Base-by-base conservation (phyloP, 92 coral and sea anemone genomes). In the Parazoanthus swiftii region DNA sequence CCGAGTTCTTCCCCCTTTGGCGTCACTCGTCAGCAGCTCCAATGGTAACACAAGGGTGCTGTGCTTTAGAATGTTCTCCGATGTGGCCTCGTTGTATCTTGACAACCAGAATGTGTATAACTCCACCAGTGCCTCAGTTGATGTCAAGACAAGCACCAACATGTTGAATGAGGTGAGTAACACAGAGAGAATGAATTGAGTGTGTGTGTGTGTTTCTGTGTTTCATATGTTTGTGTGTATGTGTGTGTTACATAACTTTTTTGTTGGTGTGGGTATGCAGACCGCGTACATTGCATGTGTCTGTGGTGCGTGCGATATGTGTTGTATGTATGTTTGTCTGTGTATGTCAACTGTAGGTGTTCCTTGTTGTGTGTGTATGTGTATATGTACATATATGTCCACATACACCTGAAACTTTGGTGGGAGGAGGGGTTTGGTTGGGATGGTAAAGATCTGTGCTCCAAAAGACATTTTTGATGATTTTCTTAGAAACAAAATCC, bases 31-130 rank as follows among this genome's bases (percentile, higher is more conserved):
- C 81, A 92, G 92, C 74, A 97, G 99, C 86, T 36, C 92, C 21
- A 95, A 88, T 81, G 99, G 98, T 20, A 95, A 97, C 85, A 94
- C 95, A 5, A 90, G 99, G 75, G 95, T 94, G 85, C 50, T 97
- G 88, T 93, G 97, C 88, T 97, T 97, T 77, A 93, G 96, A 81
- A 91, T 97, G 96, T 97, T 97, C 81, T 93, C 99, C 4, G 99
- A 97, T 77, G 95, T 97, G 70, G 95, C 99, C 25, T 91, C 99
- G 15, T 87, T 97, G 91, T 97, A 93, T 86, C 86, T 97, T 74
- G 99, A 97, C 71, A 91, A 92, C 80, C 93, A 94, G 77, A 95
- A 92, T 85, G 91, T 97, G 76, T 90, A 83, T 59, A 89, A 89
- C 58, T 93, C 96, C 10, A 58, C 94, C 79, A 90, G 93, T 81